Evolutionary conservation across 2,113 vertebrate species (phyloP).

Genomic region (Limanda limanda): DNA sequence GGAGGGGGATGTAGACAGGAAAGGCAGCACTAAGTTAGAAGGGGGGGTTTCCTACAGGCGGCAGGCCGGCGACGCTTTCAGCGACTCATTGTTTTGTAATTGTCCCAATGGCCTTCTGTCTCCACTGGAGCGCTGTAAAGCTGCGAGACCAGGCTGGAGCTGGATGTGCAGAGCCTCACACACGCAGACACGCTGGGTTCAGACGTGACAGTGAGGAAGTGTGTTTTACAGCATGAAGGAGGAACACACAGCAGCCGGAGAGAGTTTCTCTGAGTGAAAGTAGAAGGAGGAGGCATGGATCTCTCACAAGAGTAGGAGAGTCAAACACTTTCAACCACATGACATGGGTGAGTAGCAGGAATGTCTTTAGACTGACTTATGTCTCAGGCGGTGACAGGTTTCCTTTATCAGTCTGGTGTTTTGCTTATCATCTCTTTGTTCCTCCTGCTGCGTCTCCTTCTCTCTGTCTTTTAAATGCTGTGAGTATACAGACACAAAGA

Average conservation of each 20-base stretch:
- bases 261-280: conserved; percentile 8
- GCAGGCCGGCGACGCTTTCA: conserved; percentile 45
- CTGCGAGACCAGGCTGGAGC: conserved; percentile 39
- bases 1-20: conserved; percentile 39
- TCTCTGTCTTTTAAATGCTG: conserved; percentile 7
- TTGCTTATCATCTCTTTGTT: not conserved
- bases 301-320: conserved; percentile 44
- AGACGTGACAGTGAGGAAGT: conserved; percentile 11
- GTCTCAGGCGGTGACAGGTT: not conserved
- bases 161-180: conserved; percentile 36
- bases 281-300: conserved; percentile 34
- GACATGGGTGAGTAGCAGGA: conserved; percentile 74
- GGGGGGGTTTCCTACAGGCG: conserved; percentile 43
- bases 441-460: not conserved
- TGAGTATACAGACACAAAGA: not conserved
- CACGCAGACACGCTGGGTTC: conserved; percentile 2
- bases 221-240: conserved; percentile 26
- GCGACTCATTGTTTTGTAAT: conserved; percentile 81
- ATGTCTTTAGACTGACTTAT: not conserved
- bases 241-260: conserved; percentile 26
- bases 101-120: conserved; percentile 74
- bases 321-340: conserved; percentile 45
- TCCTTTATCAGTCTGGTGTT: not conserved
- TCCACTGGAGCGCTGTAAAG: conserved; percentile 43
- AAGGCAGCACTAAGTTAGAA: conserved; percentile 16